phyloP scores from a whole-genome alignment of 2,888 invertebrate genomes.

The Anoplius nigerrimus region DNA sequence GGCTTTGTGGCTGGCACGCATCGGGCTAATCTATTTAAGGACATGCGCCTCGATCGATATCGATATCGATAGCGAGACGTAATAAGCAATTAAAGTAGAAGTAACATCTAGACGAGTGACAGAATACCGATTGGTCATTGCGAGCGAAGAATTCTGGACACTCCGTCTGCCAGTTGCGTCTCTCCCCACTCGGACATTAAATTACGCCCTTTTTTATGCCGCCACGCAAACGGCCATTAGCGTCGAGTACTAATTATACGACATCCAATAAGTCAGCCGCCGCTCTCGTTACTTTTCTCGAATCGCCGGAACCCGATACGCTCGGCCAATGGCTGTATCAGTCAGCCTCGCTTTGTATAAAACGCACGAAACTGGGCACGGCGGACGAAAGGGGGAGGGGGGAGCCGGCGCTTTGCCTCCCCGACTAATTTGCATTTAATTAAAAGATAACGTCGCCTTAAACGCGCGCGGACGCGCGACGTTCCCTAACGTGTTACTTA shows the following conservation, averaged over 20 bases:
- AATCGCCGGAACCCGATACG: constrained; percentile 11
- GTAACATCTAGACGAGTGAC: constrained; percentile 7
- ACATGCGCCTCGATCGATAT: constrained; percentile 7
- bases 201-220: constrained; percentile 34
- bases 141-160: constrained; percentile 10
- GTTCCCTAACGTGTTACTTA: constrained; percentile 17
- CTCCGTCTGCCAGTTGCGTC: neutral
- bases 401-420: neutral
- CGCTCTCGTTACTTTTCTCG: constrained; percentile 5
- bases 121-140: neutral
- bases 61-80: constrained; percentile 21
- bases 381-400: neutral
- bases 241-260: constrained; percentile 42
- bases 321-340: constrained; percentile 22
- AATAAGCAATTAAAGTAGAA: constrained; percentile 41
- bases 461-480: constrained; percentile 14
- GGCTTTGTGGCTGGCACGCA: neutral
- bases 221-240: constrained; percentile 22
- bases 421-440: constrained; percentile 40
- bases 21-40: constrained; percentile 37
- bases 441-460: constrained; percentile 28
- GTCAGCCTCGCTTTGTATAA: constrained; percentile 15
- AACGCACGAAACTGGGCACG: constrained; percentile 14
- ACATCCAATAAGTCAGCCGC: constrained; percentile 23
- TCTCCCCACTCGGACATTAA: constrained; percentile 29